These are phyloP conservation scores for Morbakka virulenta DNA, from an alignment of 30 jellyfish, hydroid and myxozoan genomes.

Conservation along the genomic window DNA sequence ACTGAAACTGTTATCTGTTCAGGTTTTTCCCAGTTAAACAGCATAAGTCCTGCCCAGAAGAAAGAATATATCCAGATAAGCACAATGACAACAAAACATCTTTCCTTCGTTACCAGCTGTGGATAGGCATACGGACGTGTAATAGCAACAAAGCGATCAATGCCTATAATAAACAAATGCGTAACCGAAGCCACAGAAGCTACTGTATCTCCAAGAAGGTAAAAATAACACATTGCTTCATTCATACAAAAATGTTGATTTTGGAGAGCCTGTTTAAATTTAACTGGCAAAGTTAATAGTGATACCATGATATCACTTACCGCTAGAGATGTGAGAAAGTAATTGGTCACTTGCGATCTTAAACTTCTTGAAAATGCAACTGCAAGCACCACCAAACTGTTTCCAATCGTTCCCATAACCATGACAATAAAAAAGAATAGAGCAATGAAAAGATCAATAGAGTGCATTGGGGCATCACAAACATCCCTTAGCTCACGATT, in stretches of 20 bases:
- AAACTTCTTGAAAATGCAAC: not conserved
- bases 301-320: conserved; percentile 22
- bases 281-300: not conserved
- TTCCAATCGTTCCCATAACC: not conserved
- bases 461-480: not conserved
- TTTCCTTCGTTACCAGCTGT: not conserved
- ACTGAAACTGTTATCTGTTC: not conserved
- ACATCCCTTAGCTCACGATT: not conserved
- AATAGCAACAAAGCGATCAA: conserved; percentile 7
- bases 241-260: conserved; percentile 7
- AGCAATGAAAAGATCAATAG: not conserved
- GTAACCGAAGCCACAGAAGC: conserved; percentile 9
- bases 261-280: conserved; percentile 1
- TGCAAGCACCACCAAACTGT: not conserved
- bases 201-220: not conserved
- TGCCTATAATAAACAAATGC: not conserved
- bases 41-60: not conserved
- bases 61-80: not conserved
- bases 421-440: not conserved
- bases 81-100: not conserved
- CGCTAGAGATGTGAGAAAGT: conserved; percentile 1
- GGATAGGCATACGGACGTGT: conserved; percentile 2
- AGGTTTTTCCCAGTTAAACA: conserved; percentile 11
- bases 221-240: not conserved
- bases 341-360: not conserved